phyloP scores from a whole-genome alignment of 2,888 invertebrate genomes.

The Patella depressa region DNA sequence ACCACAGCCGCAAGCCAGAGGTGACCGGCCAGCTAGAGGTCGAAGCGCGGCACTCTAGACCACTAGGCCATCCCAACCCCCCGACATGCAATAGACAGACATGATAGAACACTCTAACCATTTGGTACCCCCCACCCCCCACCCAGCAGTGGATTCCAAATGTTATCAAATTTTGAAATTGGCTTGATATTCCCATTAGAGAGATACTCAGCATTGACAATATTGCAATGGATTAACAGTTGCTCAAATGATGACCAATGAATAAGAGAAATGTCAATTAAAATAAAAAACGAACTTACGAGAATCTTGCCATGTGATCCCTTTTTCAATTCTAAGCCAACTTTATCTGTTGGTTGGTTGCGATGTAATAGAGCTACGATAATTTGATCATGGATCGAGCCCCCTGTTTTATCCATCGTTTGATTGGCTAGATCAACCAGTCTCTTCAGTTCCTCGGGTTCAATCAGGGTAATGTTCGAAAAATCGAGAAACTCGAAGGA shows the following conservation, averaged over 20 bases:
- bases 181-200: too few relatives aligned
- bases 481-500: slow-evolving; percentile 12
- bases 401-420: slow-evolving; percentile 34
- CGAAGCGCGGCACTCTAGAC: too few relatives aligned
- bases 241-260: not conserved
- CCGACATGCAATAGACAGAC: too few relatives aligned
- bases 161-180: too few relatives aligned
- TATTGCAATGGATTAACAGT: too few relatives aligned
- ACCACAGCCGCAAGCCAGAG: too few relatives aligned
- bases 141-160: too few relatives aligned
- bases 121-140: too few relatives aligned
- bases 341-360: slow-evolving; percentile 21
- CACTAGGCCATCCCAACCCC: too few relatives aligned
- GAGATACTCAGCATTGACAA: too few relatives aligned
- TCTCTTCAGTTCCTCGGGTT: slow-evolving; percentile 29
- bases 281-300: slow-evolving; percentile 25
- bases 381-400: slow-evolving; percentile 30
- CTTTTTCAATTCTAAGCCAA: slow-evolving; percentile 32
- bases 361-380: slow-evolving; percentile 33
- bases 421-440: slow-evolving; percentile 34
- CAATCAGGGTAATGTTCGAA: slow-evolving; percentile 11
- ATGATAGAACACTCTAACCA: too few relatives aligned
- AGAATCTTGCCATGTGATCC: slow-evolving; percentile 26
- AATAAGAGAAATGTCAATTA: not conserved
- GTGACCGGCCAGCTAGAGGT: too few relatives aligned